Evolutionary conservation across 2,113 vertebrate species (phyloP), one percentile per base, ranked within the genome.

Genomic region (Piliocolobus tephrosceles): DNA sequence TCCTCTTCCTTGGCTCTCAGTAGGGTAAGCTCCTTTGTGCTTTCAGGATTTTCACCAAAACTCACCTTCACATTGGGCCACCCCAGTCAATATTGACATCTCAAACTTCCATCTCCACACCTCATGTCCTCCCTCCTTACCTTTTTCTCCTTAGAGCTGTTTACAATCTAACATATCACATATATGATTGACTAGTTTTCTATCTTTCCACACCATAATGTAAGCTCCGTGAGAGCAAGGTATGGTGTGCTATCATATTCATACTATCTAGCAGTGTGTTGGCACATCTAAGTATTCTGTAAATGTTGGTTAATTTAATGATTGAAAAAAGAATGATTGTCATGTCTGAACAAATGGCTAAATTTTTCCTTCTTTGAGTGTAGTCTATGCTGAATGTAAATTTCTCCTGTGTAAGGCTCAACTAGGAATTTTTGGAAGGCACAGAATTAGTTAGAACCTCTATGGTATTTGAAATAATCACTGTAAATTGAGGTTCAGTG

Each of bases 371-470:
- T 87, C 17, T 80, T 91, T 86, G 45, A 58, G 4, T 72, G 10
- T 47, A 40, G n/a, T 80, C 50, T 94, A 57, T 57, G 14, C 16
- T 52, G 30, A 85, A 52, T 68, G 16, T 82, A 94, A 93, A 76
- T 82, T 30, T 64, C 45, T 97, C 40, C 18, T 82, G 2, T 88
- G 0, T 45, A 97, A 92, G 6, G 45, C 9, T 5, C 82, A 89
- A 88, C 0, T 88, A 90, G 94, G 58, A 38, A 52, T 58, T 78
- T 94, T 64, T 64, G 45, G 43, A 95, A 95, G 38, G 45, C 25
- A 85, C 12, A 57, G 10, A 93, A 61, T 94, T 91, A 80, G 55
- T 95, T 95, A 68, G 94, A 95, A 93, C 18, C 45, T 87, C 40
- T 57, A 25, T 43, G 16, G 55, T 93, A 82, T 72, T 92, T 90